A percentile compares a stretch with the other conserved stretches of the same genome.
Evolutionary conservation across 2,113 vertebrate genomes (phyloP).

Genomic region (Condylura cristata): DNA sequence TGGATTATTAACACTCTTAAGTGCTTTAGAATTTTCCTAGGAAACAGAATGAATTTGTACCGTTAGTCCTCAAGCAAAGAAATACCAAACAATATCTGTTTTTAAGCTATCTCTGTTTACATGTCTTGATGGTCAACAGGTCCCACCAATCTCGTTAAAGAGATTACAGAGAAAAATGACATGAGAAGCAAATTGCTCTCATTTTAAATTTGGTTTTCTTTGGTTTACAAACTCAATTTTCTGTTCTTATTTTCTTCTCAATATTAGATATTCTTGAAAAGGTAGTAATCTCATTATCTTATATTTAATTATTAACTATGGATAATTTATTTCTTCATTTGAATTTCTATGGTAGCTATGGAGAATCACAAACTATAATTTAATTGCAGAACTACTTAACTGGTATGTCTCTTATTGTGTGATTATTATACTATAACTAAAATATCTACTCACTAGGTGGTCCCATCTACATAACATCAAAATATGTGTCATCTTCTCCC

Average conservation of each 20-base stretch:
- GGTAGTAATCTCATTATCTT: conserved; percentile 24
- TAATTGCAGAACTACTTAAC: not conserved
- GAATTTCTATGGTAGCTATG: conserved; percentile 10
- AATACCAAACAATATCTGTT: not conserved
- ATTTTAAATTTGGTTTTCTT: conserved; percentile 46
- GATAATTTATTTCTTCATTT: conserved; percentile 19
- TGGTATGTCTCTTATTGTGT: not conserved
- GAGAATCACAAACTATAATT: not conserved
- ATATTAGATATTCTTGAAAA: conserved; percentile 39
- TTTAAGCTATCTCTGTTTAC: conserved; percentile 1
- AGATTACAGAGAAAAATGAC: not conserved
- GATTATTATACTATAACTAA: not conserved
- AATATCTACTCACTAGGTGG: not conserved
- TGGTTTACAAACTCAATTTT: conserved; percentile 13
- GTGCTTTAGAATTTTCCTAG: conserved; percentile 10
- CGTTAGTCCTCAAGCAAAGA: conserved; percentile 6
- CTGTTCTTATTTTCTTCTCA: conserved; percentile 21
- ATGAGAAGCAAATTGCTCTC: not conserved
- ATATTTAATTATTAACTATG: conserved; percentile 16
- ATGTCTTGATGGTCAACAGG: not conserved
- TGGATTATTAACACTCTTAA: not conserved
- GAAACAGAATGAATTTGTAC: conserved; percentile 25
- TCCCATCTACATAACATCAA: not conserved
- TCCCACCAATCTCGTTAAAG: not conserved
- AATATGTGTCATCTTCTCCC: not conserved